phyloP scores from a whole-genome alignment of 2,797 vertebrate species.

The Numenius phaeopus region DNA sequence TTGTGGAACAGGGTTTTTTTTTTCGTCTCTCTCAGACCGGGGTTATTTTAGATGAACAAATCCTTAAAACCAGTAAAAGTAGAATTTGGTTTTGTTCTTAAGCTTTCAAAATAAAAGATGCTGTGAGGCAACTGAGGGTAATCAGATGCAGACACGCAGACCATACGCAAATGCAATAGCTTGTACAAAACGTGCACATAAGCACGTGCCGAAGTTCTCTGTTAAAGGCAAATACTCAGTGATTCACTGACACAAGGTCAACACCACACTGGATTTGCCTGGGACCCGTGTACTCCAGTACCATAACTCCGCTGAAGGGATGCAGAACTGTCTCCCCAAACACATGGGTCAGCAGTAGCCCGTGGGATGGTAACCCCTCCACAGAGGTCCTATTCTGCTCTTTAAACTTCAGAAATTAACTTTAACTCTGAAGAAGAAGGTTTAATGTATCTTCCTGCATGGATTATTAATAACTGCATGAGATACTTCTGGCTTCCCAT shows the following conservation, averaged over 20 bases:
- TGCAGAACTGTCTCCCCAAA: not conserved
- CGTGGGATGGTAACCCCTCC: not conserved
- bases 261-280: not conserved
- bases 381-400: not conserved
- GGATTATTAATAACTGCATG: not conserved
- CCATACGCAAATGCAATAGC: slow-evolving; percentile 11
- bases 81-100: slow-evolving; percentile 47
- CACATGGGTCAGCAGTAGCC: not conserved
- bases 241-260: not conserved
- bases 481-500: not conserved
- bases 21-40: not conserved
- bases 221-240: slow-evolving; percentile 6
- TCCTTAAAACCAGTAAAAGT: slow-evolving; percentile 44
- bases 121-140: slow-evolving; percentile 49
- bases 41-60: slow-evolving; percentile 43
- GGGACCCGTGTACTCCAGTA: not conserved
- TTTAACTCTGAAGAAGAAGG: not conserved
- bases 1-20: not conserved
- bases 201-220: slow-evolving; percentile 8
- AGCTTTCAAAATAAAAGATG: slow-evolving; percentile 57
- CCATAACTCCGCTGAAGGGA: not conserved
- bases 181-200: slow-evolving; percentile 19
- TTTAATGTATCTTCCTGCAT: not conserved
- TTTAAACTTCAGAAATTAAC: not conserved
- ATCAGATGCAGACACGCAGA: slow-evolving; percentile 53